Base-by-base conservation (phyloP, 2,113 vertebrate species). In the Solenodon paradoxus region DNA sequence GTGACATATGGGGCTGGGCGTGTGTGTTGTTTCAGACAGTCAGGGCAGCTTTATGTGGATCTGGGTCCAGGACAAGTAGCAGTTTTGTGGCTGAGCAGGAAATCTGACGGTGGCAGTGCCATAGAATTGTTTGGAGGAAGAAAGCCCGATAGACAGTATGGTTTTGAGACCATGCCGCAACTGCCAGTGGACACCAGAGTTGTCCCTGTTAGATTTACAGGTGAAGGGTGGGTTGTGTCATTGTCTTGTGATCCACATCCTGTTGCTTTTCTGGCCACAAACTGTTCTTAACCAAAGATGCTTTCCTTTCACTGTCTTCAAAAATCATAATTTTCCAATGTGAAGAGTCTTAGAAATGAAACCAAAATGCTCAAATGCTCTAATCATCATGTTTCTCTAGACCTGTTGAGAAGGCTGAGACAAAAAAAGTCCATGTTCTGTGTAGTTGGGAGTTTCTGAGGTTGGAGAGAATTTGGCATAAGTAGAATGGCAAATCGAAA, bases 311-410 rank as follows among this genome's bases (percentile, higher is more conserved):
- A 49, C 90, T 72, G 53, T 32, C n/a, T 92, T 92, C 92, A 77
- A 75, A 42, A 89, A 10, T 93, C 81, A 45, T 9, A 9, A 78
- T 35, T n/a, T 42, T 42, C 30, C 83, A 61, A 80, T 55, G 20
- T 45, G 49, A 97, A 42, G 51, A 68, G 32, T 55, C 64, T 80
- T 93, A 94, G 83, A 63, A 86, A 47, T 90, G 24, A 91, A 59
- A 95, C 84, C 63, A 80, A 55, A 49, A 24, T 74, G 7, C 68
- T 92, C 74, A 90, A 68, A n/a, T 17, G 9, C 55, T 57, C 4
- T 6, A 0, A 2, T n/a, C n/a, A n/a, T n/a, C n/a, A n/a, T n/a
- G n/a, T 49, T 59, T 90, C 69, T 69, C 20, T 59, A 7, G 55
- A 87, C 28, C 16, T 30, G 63, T 0, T 15, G 26, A 42, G 38